Base-by-base conservation (phyloP, 2,113 vertebrate species). In the Festucalex cinctus region DNA sequence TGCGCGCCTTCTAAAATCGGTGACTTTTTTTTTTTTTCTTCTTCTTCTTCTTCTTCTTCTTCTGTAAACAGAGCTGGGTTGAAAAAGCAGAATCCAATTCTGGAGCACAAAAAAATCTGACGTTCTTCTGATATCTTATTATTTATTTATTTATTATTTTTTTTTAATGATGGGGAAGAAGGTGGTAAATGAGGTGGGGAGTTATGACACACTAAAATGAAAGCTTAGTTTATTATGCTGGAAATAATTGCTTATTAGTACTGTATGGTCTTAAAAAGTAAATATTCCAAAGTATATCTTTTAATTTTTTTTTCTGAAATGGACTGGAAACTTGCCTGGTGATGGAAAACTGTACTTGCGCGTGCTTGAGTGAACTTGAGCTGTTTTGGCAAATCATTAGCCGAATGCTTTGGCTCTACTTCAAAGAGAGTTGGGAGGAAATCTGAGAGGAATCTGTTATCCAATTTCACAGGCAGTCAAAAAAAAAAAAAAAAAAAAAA, bases 321-420 rank as follows among this genome's bases (percentile, higher is more conserved):
- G 10, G 46, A 49, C 17, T 20, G 7, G 7, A 5, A 49, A 49
- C n/a, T 74, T 39, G 71, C 65, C 39, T 68, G 57, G 24, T 59
- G 56, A 68, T 43, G 53, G 41, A 37, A 72, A 16, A 22, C 26
- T 56, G 59, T 43, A 60, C 64, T 71, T 79, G 28, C 28, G 4
- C 28, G 28, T 32, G 28, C 28, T 32, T 2, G 65, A 77, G 83
- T 81, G 76, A 62, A 43, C 60, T 53, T 35, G 71, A 71, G 32
- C 83, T 76, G 65, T 75, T 84, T 84, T 83, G 70, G 67, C 70
- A 32, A 78, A 73, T 81, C 80, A 85, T 80, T 87, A 70, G 75
- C 84, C 83, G 81, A 85, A 81, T 84, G 83, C 72, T 77, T 87
- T 87, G 86, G 88, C 88, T 88, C 83, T 84, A 85, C 81, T 87